Base-by-base conservation (phyloP, 2,888 invertebrate genomes). In the Stratiomys singularior region DNA sequence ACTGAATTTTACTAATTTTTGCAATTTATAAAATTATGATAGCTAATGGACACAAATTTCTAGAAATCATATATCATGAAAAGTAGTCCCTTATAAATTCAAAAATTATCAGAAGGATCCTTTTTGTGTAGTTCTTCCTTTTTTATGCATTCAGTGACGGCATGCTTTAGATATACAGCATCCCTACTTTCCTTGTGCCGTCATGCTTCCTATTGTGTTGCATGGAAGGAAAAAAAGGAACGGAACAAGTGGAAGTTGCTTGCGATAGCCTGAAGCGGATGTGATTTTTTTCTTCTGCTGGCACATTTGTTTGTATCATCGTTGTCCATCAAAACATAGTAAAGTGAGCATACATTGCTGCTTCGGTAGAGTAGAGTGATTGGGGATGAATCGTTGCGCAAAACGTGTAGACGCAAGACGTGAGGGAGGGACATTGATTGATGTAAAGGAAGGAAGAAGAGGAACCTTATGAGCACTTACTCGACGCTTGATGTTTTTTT, bases 161-260 rank as follows among this genome's bases (percentile, higher is more conserved):
- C n/a, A n/a, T n/a, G n/a, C n/a, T n/a, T n/a, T n/a, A n/a, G n/a
- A n/a, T n/a, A n/a, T n/a, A n/a, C n/a, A n/a, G 9, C 44, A 44
- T 44, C 44, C 44, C 13, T 44, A 44, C 44, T 44, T 44, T 44
- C 15, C 7, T 9, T 13, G 4, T 15, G 15, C 4, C 15, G 3
- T 52, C 52, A 52, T n/a, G n/a, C n/a, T n/a, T n/a, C n/a, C n/a
- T n/a, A n/a, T n/a, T n/a, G n/a, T n/a, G 52, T 13, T 9, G 52
- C 4, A 18, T 13, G 52, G n/a, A 4, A 52, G 52, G 52, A 64
- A 47, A n/a, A n/a, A 47, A 15, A 71, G 30, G 72, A 58, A 21
- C 72, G 72, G 72, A 72, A 72, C 56, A 72, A 72, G 72, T 72
- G 72, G 72, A 72, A 72, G 56, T 71, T 52, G 52, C 30, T 30